Conservation (phyloP, 2,888 invertebrate species). For the Mimumesa dahlbomi region DNA sequence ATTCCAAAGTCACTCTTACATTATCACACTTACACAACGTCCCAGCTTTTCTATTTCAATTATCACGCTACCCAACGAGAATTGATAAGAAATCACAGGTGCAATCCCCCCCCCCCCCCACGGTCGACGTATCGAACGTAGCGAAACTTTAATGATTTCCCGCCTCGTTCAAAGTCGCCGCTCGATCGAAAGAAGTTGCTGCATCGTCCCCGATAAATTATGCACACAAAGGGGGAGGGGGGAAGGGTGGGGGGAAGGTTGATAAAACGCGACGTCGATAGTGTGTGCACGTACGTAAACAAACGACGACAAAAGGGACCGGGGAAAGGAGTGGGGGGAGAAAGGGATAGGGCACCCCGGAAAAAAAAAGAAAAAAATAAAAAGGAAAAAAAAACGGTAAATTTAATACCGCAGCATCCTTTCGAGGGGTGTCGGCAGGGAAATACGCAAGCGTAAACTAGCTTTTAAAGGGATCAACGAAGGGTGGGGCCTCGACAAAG, state of each 20-base stretch:
- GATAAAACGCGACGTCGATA: conserved; percentile 45
- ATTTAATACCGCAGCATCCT: conserved; percentile 54
- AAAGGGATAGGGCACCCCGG: too few relatives aligned
- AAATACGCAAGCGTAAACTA: conserved; percentile 63
- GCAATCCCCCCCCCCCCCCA: too few relatives aligned
- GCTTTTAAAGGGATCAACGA: conserved; percentile 72
- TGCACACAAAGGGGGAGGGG: conserved; percentile 58
- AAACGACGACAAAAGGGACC: conserved; percentile 43
- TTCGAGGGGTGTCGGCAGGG: conserved; percentile 45
- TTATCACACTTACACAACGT: too few relatives aligned
- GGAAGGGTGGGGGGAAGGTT: conserved; percentile 27
- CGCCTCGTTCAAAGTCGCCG: conserved; percentile 23
- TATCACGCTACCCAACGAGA: too few relatives aligned
- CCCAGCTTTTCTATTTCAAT: too few relatives aligned
- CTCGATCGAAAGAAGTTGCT: neutral
- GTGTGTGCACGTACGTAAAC: conserved; percentile 63
- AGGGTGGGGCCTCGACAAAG: conserved; percentile 55
- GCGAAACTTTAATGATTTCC: too few relatives aligned
- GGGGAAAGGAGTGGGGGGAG: too few relatives aligned
- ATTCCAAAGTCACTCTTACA: too few relatives aligned
- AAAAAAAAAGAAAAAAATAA: too few relatives aligned
- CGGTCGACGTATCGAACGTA: too few relatives aligned
- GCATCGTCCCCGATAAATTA: conserved; percentile 49
- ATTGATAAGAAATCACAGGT: too few relatives aligned
- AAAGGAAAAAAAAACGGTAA: conserved; percentile 56